Base-by-base conservation (phyloP, 2,888 invertebrate species). In the Diarsia rubi region DNA sequence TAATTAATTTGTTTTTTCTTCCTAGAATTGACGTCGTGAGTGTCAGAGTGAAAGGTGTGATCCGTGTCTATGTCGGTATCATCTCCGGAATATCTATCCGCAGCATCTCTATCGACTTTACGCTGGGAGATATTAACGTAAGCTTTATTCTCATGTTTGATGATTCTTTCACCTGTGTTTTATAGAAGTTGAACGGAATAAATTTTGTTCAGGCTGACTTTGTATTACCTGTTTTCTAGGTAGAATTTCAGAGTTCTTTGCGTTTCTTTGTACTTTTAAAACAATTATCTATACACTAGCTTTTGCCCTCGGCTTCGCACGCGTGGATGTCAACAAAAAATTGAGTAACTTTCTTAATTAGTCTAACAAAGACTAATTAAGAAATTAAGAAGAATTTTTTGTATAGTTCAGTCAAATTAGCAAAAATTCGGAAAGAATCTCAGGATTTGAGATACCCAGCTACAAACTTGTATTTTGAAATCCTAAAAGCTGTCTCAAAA, bases 81-180 rank as follows among this genome's bases (percentile, higher is more conserved):
- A 90, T 94, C 79, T 79, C 88, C 2, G 95, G 95, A 1, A 90
- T 94, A 75, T 82, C 88, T 19, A 75, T 95, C 49, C 90, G 92
- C 31, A 88, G 86, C 9, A 21, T 94, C 5, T n/a, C n/a, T 0
- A 54, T 92, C 0, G 63, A 88, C 54, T 90, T 94, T 72, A 85
- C 73, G 16, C 66, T 95, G 21, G 90, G 89, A 27, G 84, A 81
- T 6, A 88, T 95, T 77, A 69, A 90, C 49, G 95, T 95, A 87
- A 84, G 79, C 12, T 78, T 27, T 12, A 24, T 31, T 45, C 2
- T 45, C 1, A 45, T 14, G 12, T 42, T 64, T 31, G 19, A 37
- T 31, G 19, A 37, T 19, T 1, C 19, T 21, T 24, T 44, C 19
- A n/a, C 1, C 0, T 44, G 5, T 16, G 9, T 31, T 60, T n/a